Evolutionary conservation across 2,797 vertebrate species (phyloP).

Genomic region (Nannoperca australis): DNA sequence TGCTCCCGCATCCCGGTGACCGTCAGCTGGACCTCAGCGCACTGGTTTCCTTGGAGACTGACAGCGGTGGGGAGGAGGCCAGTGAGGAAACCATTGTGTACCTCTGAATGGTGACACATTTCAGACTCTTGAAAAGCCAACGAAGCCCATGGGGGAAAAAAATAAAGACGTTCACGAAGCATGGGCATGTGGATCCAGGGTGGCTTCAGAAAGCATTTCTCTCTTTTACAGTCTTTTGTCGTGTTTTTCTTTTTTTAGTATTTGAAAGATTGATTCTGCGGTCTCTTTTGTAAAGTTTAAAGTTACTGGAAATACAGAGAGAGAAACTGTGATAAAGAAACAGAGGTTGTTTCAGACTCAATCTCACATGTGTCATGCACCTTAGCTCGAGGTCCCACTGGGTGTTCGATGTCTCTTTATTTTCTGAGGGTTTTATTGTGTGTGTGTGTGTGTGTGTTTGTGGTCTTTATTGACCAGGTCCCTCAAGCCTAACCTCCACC

Average conservation of each 20-base stretch:
- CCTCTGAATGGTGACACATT: constrained; percentile 73
- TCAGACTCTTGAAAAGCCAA: constrained; percentile 20
- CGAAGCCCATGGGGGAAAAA: constrained; percentile 30
- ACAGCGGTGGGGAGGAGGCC: constrained; percentile 80
- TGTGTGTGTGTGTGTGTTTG: constrained; percentile 20
- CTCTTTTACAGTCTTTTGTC: neutral
- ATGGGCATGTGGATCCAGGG: constrained; percentile 3
- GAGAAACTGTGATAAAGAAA: constrained; percentile 24
- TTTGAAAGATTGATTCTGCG: constrained; percentile 21
- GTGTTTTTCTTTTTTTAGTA: neutral
- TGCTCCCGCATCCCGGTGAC: constrained; percentile 63
- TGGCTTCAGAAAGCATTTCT: constrained; percentile 26
- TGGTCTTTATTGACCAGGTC: constrained; percentile 37
- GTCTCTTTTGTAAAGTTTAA: neutral
- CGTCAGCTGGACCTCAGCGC: constrained; percentile 70
- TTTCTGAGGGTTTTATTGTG: constrained; percentile 16
- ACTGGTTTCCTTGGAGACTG: constrained; percentile 80
- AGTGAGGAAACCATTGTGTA: constrained; percentile 89
- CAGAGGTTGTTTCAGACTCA: constrained; percentile 27
- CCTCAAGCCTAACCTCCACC: constrained; percentile 22
- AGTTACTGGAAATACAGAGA: constrained; percentile 34
- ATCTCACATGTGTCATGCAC: constrained; percentile 58
- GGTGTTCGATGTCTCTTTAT: constrained; percentile 45
- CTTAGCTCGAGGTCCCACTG: constrained; percentile 53
- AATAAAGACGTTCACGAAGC: constrained; percentile 9